Percentiles rank a stretch among this genome's conserved stretches.
Conservation (phyloP, 2,888 invertebrate genomes). For the Terebella lapidaria region DNA sequence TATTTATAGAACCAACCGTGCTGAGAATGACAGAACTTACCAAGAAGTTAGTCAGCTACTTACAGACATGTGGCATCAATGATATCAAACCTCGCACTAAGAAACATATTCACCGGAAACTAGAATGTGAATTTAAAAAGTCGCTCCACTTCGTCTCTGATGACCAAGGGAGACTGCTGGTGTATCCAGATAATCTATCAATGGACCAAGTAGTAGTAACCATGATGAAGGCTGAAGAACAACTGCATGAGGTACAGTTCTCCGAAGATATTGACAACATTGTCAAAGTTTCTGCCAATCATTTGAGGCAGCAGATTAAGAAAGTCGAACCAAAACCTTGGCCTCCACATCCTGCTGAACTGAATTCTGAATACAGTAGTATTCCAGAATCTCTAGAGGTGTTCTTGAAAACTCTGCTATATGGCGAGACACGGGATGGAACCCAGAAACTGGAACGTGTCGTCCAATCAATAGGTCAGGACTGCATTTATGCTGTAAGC, state of each 20-base stretch:
- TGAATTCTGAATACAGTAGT: background rate
- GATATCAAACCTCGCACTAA: constrained; percentile 8
- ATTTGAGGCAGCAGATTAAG: background rate
- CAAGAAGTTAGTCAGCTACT: background rate
- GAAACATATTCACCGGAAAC: constrained; percentile 11
- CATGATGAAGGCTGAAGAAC: background rate
- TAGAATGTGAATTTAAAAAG: constrained; percentile 2
- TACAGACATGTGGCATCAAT: background rate
- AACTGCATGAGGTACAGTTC: background rate
- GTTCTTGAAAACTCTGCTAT: background rate
- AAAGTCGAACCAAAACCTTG: background rate
- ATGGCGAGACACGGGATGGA: background rate
- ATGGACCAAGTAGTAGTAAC: background rate
- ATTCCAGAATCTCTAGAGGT: background rate
- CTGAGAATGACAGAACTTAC: background rate
- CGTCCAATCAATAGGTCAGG: constrained; percentile 5
- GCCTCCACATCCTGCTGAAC: constrained; percentile 2
- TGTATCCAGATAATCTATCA: constrained; percentile 3
- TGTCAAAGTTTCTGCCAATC: background rate
- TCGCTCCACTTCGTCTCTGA: background rate
- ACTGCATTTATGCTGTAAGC: constrained; percentile 4
- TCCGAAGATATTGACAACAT: background rate
- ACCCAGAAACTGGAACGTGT: background rate
- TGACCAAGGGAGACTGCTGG: constrained; percentile 6
- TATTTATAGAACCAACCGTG: background rate